Evolutionary conservation across 2,797 vertebrate genomes (phyloP).

Genomic region (Pseudochirops cupreus): DNA sequence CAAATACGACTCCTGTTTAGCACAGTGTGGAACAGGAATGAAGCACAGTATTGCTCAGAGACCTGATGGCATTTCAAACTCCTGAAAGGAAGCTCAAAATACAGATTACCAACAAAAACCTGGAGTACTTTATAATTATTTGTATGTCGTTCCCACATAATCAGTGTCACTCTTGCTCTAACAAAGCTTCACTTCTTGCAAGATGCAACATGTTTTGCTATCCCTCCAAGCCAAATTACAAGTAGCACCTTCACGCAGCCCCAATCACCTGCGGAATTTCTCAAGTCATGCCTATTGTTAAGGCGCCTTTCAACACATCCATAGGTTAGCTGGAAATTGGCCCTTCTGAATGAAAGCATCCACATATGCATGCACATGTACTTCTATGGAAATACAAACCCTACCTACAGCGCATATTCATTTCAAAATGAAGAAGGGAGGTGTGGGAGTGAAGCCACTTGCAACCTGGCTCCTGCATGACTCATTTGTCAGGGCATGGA

Average conservation of each 20-base stretch:
- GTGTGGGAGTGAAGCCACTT: fast-evolving
- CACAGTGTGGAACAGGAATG: constrained; percentile 67
- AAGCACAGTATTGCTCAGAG: constrained; percentile 63
- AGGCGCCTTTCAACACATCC: fast-evolving
- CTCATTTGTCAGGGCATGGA: fast-evolving
- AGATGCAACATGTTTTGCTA: not conserved
- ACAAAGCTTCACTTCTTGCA: constrained; percentile 21
- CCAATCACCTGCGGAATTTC: constrained; percentile 16
- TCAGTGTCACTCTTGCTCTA: not conserved
- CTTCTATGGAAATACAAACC: not conserved
- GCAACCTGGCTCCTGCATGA: fast-evolving
- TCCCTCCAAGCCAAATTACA: constrained; percentile 57
- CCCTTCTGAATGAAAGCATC: not conserved
- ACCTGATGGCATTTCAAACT: constrained; percentile 74
- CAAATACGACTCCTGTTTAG: constrained; percentile 73
- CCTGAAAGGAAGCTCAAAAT: constrained; percentile 74
- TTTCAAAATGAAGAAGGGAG: not conserved
- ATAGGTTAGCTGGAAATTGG: not conserved
- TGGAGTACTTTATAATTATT: constrained; percentile 53
- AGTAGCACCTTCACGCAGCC: not conserved
- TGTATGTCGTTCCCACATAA: constrained; percentile 64
- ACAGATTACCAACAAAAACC: constrained; percentile 64
- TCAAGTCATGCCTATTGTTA: not conserved
- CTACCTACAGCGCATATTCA: fast-evolving
- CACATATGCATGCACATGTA: not conserved